phyloP scores from a whole-genome alignment of 2,888 invertebrate species.

The Ectobius pallidus region DNA sequence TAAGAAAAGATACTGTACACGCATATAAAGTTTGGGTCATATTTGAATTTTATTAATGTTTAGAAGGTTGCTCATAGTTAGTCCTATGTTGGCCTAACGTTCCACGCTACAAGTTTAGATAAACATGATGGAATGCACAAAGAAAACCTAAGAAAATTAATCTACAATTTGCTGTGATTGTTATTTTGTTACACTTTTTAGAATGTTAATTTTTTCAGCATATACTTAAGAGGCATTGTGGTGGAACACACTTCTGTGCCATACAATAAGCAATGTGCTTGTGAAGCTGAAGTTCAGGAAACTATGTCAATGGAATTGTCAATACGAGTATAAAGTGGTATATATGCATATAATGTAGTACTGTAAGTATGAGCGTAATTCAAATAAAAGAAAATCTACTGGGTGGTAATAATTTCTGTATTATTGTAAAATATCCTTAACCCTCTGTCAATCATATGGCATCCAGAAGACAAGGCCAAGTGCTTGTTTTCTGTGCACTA shows the following conservation, averaged over 20 bases:
- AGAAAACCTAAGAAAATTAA: neutral
- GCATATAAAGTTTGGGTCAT: too few relatives aligned
- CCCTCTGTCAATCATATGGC: too few relatives aligned
- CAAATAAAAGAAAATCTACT: neutral
- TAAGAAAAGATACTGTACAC: too few relatives aligned
- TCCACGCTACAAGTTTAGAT: neutral
- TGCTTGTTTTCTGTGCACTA: too few relatives aligned
- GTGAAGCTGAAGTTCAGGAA: neutral
- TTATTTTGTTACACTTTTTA: neutral
- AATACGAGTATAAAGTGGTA: neutral
- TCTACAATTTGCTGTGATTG: neutral
- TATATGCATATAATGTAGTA: too few relatives aligned
- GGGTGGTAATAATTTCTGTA: too few relatives aligned
- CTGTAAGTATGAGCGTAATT: neutral
- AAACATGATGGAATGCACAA: neutral
- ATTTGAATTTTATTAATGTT: too few relatives aligned
- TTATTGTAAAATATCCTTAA: too few relatives aligned
- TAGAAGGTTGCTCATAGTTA: neutral
- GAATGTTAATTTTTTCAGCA: neutral
- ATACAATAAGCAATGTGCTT: neutral
- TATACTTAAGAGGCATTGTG: neutral
- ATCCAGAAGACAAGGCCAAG: too few relatives aligned
- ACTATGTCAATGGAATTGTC: neutral
- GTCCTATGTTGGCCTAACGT: neutral
- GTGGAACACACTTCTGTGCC: neutral